Conservation (phyloP, 2,797 vertebrate species). For the Carcharodon carcharias region DNA sequence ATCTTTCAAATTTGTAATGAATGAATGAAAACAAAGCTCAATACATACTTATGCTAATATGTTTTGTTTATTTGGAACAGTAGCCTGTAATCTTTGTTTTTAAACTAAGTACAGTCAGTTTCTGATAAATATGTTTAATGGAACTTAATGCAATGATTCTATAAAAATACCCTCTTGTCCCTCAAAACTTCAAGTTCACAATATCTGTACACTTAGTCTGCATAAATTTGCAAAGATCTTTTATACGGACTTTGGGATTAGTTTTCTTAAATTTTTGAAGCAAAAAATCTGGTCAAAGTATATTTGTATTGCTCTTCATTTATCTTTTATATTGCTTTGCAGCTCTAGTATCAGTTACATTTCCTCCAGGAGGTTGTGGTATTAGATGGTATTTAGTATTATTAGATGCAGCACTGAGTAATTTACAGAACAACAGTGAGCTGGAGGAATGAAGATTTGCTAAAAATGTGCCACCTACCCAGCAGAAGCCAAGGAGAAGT, state of each 20-base stretch:
- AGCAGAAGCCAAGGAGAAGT: no score
- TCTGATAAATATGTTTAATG: background rate
- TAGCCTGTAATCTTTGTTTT: no score
- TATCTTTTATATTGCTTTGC: no score
- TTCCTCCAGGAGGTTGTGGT: no score
- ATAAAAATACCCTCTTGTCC: background rate
- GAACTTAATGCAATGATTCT: background rate
- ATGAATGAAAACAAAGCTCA: background rate
- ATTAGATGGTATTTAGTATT: no score
- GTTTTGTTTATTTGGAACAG: background rate
- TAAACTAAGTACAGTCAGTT: background rate
- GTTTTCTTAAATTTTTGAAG: background rate
- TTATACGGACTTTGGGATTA: background rate
- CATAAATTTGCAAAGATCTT: background rate
- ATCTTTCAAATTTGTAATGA: background rate
- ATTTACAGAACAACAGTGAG: no score
- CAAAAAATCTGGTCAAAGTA: background rate
- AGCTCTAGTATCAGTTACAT: no score
- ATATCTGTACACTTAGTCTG: background rate
- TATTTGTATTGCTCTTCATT: no score
- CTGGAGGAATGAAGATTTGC: no score
- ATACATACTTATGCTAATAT: background rate
- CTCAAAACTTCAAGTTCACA: background rate
- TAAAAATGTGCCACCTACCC: no score
- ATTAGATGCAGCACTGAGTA: no score